phyloP scores from a whole-genome alignment of 2,797 vertebrate genomes.

The Betta splendens region DNA sequence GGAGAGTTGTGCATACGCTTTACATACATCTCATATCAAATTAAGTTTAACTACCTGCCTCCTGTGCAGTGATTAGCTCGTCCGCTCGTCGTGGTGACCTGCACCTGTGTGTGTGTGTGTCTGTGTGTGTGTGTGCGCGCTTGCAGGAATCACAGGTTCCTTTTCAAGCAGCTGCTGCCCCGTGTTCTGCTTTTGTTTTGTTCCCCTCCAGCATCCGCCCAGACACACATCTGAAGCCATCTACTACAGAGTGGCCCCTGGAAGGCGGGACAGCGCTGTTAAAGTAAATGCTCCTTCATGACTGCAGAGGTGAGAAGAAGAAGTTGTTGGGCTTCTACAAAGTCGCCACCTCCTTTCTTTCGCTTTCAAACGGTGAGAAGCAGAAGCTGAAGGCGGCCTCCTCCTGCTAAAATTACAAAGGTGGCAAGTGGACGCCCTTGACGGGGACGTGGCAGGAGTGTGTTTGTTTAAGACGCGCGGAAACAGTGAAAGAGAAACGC shows the following conservation, averaged over 20 bases:
- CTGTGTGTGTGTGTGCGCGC: not conserved
- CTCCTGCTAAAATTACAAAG: constrained; percentile 35
- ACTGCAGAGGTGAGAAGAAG: constrained; percentile 27
- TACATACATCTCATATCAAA: constrained; percentile 11
- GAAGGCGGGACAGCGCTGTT: constrained; percentile 1
- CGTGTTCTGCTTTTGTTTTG: constrained; percentile 17
- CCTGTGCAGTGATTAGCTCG: not conserved
- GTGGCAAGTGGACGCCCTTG: constrained; percentile 24
- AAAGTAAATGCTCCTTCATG: constrained; percentile 38
- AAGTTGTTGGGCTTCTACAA: constrained; percentile 36
- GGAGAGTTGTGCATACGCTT: not conserved
- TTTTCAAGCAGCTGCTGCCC: constrained; percentile 14
- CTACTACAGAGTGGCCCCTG: constrained; percentile 14
- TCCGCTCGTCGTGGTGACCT: not conserved
- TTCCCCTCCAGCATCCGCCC: constrained; percentile 4
- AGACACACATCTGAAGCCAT: constrained; percentile 32
- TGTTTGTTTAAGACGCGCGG: not conserved
- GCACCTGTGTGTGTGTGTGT: not conserved
- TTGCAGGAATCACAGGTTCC: not conserved
- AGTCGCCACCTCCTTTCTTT: constrained; percentile 44
- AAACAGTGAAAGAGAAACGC: constrained; percentile 25
- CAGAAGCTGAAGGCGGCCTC: constrained; percentile 14
- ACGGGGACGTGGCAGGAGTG: constrained; percentile 26
- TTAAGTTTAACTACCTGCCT: constrained; percentile 3
- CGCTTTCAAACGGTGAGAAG: constrained; percentile 34